Conservation (phyloP, 2,797 vertebrate species). For the Halcyon smyrnensis region DNA sequence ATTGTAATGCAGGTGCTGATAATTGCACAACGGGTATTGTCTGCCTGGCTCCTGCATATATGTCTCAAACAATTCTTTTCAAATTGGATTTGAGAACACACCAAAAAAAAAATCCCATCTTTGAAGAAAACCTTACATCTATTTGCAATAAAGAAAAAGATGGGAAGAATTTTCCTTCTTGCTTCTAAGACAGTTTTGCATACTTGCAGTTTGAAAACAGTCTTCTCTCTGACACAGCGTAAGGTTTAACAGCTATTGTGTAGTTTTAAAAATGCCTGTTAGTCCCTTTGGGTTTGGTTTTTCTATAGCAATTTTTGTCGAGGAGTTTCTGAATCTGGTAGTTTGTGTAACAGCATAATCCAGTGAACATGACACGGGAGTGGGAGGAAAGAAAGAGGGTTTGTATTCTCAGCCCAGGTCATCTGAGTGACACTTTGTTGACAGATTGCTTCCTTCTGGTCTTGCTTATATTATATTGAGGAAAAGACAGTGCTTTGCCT, state of each 20-base stretch:
- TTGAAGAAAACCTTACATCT: slow-evolving; percentile 11
- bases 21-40: slow-evolving; percentile 75
- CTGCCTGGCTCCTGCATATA: slow-evolving; percentile 75
- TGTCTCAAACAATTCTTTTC: slow-evolving; percentile 66
- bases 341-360: not conserved
- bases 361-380: not conserved
- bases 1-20: slow-evolving; percentile 76
- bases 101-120: not conserved
- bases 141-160: not conserved
- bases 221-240: not conserved
- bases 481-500: not conserved
- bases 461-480: not conserved
- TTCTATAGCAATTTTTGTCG: not conserved
- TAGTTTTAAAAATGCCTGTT: not conserved
- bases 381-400: not conserved
- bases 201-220: not conserved
- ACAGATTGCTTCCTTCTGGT: not conserved
- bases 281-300: not conserved
- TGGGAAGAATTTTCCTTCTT: not conserved
- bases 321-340: not conserved
- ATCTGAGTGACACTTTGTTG: not conserved
- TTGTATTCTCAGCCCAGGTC: not conserved
- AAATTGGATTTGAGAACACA: slow-evolving; percentile 58
- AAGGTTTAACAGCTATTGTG: not conserved
- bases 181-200: not conserved